These are phyloP conservation scores for Trididemnum clinides DNA, from an alignment of 23 tunicate species.

Conservation along the genomic window DNA sequence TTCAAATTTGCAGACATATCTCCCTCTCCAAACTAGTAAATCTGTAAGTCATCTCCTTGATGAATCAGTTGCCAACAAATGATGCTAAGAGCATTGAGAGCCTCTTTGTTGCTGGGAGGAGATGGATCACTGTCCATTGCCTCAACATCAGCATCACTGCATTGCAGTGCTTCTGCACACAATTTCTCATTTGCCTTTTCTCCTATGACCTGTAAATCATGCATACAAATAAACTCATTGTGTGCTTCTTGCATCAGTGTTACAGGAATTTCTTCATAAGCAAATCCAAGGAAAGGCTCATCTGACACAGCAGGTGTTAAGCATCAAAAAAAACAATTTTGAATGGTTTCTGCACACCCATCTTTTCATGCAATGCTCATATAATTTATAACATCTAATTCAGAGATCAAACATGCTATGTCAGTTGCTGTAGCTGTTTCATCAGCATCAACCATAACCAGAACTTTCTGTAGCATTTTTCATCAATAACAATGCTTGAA, in stretches of 20 bases:
- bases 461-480: neutral
- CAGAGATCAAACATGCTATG: slow-evolving; percentile 11
- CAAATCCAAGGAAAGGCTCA: slow-evolving; percentile 36
- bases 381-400: slow-evolving; percentile 13
- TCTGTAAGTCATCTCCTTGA: no score
- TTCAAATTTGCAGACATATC: no score
- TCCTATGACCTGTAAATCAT: neutral
- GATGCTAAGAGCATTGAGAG: neutral
- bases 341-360: slow-evolving; percentile 3
- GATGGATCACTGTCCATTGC: neutral
- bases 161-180: neutral
- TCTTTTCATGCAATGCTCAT: slow-evolving; percentile 22
- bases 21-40: no score
- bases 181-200: neutral
- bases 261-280: slow-evolving; percentile 4
- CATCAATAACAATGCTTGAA: no score
- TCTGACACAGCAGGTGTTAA: slow-evolving; percentile 30
- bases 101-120: slow-evolving; percentile 17
- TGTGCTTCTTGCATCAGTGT: slow-evolving; percentile 7
- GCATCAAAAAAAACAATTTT: slow-evolving; percentile 36
- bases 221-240: neutral
- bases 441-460: slow-evolving; percentile 13
- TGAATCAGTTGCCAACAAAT: neutral
- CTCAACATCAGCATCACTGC: no score
- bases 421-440: slow-evolving; percentile 28